Evolutionary conservation across 2,797 vertebrate species (phyloP).

Genomic region (Eulemur coronatus): DNA sequence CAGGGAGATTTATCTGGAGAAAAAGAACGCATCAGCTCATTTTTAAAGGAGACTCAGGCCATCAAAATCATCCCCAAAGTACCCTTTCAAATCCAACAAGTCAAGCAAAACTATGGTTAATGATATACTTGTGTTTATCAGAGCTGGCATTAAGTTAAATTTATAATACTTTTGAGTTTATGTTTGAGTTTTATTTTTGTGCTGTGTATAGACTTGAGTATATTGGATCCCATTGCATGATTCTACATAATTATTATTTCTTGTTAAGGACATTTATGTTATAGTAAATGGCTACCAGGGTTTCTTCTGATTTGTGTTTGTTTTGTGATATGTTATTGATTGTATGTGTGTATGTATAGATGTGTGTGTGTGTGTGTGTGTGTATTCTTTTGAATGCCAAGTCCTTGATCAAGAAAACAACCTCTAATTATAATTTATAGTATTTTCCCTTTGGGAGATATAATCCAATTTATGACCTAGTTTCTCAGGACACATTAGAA

Average conservation of each 20-base stretch:
- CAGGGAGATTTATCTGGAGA: slow-evolving; percentile 57
- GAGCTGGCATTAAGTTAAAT: slow-evolving; percentile 47
- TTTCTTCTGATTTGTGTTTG: slow-evolving; percentile 26
- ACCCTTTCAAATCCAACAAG: slow-evolving; percentile 66
- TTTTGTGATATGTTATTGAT: neutral
- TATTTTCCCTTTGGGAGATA: slow-evolving; percentile 8
- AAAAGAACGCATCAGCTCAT: slow-evolving; percentile 61
- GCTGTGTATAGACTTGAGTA: neutral
- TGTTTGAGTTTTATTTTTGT: slow-evolving; percentile 56
- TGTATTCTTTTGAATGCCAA: slow-evolving; percentile 16
- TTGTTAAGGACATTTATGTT: slow-evolving; percentile 22
- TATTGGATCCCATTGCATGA: slow-evolving; percentile 24
- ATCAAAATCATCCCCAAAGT: slow-evolving; percentile 40
- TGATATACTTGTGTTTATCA: slow-evolving; percentile 54
- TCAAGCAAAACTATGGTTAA: slow-evolving; percentile 61
- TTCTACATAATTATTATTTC: slow-evolving; percentile 60
- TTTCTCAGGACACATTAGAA: slow-evolving; percentile 25
- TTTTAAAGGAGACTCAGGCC: slow-evolving; percentile 52
- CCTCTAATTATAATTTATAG: slow-evolving; percentile 37
- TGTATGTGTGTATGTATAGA: neutral
- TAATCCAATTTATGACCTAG: neutral
- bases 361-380: rapidly evolving
- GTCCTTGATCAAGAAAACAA: slow-evolving; percentile 31
- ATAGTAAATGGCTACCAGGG: slow-evolving; percentile 12
- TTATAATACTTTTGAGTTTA: slow-evolving; percentile 51